Percentiles rank a stretch among this genome's conserved stretches.
Conservation (phyloP, 2,113 vertebrate species). For the Eptesicus fuscus region DNA sequence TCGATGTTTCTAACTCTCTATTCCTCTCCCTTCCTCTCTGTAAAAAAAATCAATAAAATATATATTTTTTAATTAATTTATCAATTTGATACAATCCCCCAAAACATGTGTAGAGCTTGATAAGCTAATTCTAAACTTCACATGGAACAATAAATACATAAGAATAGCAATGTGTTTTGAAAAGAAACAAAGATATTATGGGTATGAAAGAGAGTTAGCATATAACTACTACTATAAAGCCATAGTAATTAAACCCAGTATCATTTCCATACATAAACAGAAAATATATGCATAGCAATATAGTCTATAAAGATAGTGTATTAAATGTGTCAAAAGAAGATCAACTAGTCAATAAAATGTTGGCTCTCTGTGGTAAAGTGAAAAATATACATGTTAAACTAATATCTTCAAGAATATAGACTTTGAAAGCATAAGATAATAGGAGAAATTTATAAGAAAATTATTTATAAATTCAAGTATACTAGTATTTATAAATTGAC, state of each 20-base stretch:
- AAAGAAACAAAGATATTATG: neutral
- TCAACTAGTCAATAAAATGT: slow-evolving; percentile 4
- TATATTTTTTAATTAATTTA: neutral
- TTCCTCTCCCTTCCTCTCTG: no score
- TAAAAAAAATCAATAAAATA: no score
- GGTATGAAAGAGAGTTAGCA: neutral
- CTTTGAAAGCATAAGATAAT: neutral
- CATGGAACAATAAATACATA: neutral
- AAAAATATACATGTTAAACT: slow-evolving; percentile 15
- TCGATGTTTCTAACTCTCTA: no score
- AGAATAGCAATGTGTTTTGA: neutral
- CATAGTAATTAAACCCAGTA: neutral
- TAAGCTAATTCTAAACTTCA: slow-evolving; percentile 40
- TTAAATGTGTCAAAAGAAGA: neutral
- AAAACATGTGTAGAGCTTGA: neutral
- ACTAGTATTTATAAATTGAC: neutral
- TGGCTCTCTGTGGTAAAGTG: neutral
- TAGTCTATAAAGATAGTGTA: neutral
- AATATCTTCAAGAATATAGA: neutral
- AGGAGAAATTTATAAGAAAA: neutral
- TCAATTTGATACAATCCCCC: neutral
- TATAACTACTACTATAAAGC: neutral
- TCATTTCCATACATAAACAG: neutral
- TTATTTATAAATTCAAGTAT: neutral
- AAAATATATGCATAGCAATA: neutral